phyloP scores from a whole-genome alignment of 1,140 invertebrate species.

The Pseudobourletiella spinata region DNA sequence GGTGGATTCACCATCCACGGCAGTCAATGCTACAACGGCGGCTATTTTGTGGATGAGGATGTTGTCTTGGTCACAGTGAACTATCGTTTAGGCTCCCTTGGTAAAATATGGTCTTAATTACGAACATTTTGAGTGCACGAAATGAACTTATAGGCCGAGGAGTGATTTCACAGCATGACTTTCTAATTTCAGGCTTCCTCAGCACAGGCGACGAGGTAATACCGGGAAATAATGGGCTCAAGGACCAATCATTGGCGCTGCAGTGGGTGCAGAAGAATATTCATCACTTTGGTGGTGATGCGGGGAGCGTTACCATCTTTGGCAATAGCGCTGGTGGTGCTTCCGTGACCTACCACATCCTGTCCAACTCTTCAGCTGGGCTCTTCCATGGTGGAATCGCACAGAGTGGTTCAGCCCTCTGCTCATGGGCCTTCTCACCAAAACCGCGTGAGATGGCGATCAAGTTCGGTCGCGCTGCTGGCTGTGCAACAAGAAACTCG shows the following conservation, averaged over 20 bases:
- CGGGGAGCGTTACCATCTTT: not conserved
- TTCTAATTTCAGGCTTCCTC: slow-evolving; percentile 38
- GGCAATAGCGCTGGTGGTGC: slow-evolving; percentile 1
- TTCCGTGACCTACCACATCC: not conserved
- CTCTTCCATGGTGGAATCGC: slow-evolving; percentile 8
- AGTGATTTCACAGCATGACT: no score
- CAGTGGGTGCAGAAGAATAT: slow-evolving; percentile 48
- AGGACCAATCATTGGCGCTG: slow-evolving; percentile 49
- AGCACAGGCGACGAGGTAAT: slow-evolving; percentile 37
- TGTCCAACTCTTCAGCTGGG: not conserved
- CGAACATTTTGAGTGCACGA: no score
- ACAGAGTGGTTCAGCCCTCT: slow-evolving; percentile 3
- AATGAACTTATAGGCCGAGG: no score
- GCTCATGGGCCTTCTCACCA: not conserved
- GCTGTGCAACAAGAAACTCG: slow-evolving; percentile 39
- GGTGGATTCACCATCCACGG: no score
- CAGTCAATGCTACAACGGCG: no score
- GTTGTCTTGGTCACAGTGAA: no score
- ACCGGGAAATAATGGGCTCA: slow-evolving; percentile 45
- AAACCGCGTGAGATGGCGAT: not conserved
- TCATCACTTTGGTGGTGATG: slow-evolving; percentile 33
- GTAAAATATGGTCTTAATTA: no score
- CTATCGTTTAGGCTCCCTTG: no score
- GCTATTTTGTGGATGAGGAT: no score
- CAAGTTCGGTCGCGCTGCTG: not conserved